These are phyloP conservation scores for Ladona fulva DNA, from an alignment of 1,140 invertebrate genomes.

Conservation along the genomic window DNA sequence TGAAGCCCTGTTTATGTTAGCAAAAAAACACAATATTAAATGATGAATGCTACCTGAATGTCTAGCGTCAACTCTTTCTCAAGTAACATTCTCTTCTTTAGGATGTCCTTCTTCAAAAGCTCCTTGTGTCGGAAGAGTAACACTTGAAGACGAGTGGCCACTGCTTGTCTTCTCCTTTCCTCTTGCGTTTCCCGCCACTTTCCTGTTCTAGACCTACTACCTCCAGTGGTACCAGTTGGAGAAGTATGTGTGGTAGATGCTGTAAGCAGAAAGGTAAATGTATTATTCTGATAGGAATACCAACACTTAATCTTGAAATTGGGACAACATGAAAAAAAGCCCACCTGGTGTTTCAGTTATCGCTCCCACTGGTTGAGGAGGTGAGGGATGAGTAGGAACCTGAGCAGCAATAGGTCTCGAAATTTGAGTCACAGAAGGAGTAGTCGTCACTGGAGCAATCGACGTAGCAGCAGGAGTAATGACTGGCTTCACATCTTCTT, in stretches of 20 bases:
- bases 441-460: background rate
- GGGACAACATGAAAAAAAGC: too few species aligned
- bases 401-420: background rate
- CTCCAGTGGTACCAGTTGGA: constrained; percentile 14
- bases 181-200: constrained; percentile 39
- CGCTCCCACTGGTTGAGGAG: background rate
- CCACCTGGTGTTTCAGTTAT: background rate
- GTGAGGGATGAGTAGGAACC: background rate
- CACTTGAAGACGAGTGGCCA: constrained; percentile 47
- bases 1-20: too few species aligned
- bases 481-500: background rate
- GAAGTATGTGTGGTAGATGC: constrained; percentile 1
- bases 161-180: constrained; percentile 42
- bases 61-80: constrained; percentile 87
- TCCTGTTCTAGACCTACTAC: constrained; percentile 28
- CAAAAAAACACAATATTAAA: constrained; percentile 12
- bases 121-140: constrained; percentile 79
- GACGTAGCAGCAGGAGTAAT: background rate
- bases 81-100: constrained; percentile 77
- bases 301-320: background rate
- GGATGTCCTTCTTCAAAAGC: constrained; percentile 84
- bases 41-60: constrained; percentile 57
- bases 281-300: background rate
- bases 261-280: background rate
- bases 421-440: background rate